These are phyloP conservation scores for Ceyx erithaca DNA, from an alignment of 2,797 vertebrate species.

Conservation along the genomic window DNA sequence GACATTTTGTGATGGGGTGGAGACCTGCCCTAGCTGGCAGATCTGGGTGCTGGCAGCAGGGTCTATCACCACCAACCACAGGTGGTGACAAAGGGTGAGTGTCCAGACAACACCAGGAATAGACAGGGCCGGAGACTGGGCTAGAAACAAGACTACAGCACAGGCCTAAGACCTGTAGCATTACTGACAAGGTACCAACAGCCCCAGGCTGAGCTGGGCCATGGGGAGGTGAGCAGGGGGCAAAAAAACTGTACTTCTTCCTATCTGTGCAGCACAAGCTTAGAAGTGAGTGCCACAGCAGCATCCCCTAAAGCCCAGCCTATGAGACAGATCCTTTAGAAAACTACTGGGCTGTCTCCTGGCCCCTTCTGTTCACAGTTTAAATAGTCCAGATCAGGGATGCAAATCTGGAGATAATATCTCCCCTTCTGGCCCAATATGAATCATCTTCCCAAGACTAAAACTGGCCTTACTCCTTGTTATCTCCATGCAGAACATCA, in stretches of 20 bases:
- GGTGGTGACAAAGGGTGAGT: not conserved
- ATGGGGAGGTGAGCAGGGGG: not conserved
- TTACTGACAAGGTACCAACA: accelerated
- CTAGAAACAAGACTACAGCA: not conserved
- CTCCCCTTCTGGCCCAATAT: not conserved
- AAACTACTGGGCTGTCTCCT: not conserved
- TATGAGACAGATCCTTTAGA: not conserved
- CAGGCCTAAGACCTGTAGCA: too few species aligned
- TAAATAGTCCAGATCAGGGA: not conserved
- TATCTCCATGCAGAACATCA: not conserved
- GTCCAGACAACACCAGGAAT: not conserved
- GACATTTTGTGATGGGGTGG: not conserved
- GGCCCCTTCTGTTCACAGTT: not conserved
- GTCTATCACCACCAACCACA: not conserved
- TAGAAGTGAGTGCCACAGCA: not conserved
- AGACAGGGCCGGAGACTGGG: not conserved
- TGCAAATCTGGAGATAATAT: not conserved
- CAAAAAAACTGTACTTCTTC: not conserved
- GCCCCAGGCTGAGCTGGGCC: not conserved
- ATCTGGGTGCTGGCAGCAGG: not conserved
- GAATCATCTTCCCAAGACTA: not conserved
- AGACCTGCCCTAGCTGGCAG: not conserved
- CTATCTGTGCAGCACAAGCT: not conserved
- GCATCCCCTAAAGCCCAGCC: accelerated
- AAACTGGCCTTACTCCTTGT: not conserved